Evolutionary conservation across 2,888 invertebrate genomes (phyloP), one percentile per base, ranked within the genome.

Genomic region (Nemapogon koenigi): DNA sequence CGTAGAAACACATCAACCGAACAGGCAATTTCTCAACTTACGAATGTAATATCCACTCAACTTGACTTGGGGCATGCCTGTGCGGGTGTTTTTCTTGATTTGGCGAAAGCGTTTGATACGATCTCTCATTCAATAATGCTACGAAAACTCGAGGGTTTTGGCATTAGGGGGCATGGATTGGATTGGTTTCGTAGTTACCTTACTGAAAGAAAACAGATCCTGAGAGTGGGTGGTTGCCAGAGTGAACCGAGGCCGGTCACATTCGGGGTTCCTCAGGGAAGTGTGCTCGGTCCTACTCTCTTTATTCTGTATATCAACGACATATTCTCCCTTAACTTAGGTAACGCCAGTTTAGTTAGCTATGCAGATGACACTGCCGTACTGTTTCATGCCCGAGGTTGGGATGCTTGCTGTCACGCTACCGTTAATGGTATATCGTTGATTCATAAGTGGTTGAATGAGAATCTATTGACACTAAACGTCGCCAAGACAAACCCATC

Each of bases 231-330:
- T 10, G 16, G 17, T 4, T n/a, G 18, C 3, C 10, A 8, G 7
- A 38, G 41, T 33, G 26, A 17, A 3, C 26, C 14, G 4, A 11
- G 13, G 10, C n/a, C 27, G n/a, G 18, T 38, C 2, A 18, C 22
- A n/a, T 38, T 38, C 15, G 41, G 41, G 10, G 43, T 47, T 1
- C 46, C 45, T 1, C 45, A 47, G 28, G 47, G 47, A 3, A 45
- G 47, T 26, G 41, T 42, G 1, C 38, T 44, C 2, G 44, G 42
- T 2, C 41, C 42, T 8, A 42, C 44, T 3, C 32, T 44, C 3
- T 44, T 44, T 27, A 13, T 42, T 7, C 17, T 37, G 10, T 42
- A 45, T 18, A 30, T 44, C 4, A 44, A 44, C 18, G 37, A 40
- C 13, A 19, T 44, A 10, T 10, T 3, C 3, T 2, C 16, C 3